Base-by-base conservation (phyloP, 2,797 vertebrate genomes). In the Limnodromus scolopaceus region DNA sequence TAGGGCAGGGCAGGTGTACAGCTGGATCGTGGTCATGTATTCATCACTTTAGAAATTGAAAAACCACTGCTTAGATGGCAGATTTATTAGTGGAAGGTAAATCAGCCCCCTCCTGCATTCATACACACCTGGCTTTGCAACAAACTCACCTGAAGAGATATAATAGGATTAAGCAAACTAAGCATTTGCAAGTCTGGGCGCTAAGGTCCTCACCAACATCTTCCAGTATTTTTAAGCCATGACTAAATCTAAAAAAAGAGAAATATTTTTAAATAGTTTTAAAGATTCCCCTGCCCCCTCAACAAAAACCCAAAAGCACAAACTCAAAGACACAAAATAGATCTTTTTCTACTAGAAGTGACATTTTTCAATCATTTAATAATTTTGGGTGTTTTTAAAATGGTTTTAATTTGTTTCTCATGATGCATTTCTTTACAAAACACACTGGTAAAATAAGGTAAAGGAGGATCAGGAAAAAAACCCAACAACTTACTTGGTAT, bases 131-230 rank as follows among this genome's bases (percentile, higher is more conserved):
- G 32, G 14, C 49, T 92, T 92, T 43, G 22, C 53, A 46, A 39
- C 1, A 0, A 41, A 41, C 24, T 81, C 36, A 55, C 25, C n/a
- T 2, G 1, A n/a, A 32, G 1, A 45, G 23, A 64, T 46, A 58
- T 18, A 60, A 34, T 4, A 60, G 18, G 7, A 10, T 28, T 30
- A 34, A 76, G 49, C 58, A 54, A 30, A 13, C 84, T 39, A 70
- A 84, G 46, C 12, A 12, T 4, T 43, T 75, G 10, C 36, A 74
- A 60, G 30, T 25, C 34, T 17, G 12, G 10, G 19, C 39, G 43
- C 22, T 36, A 43, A 57, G 32, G 11, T 30, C 22, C 14, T 46
- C 16, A 30, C 1, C 9, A 78, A 11, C 0, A 2, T 9, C 6
- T 71, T 71, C 17, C 24, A 39, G 11, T 51, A 18, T 25, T 43